Conservation (phyloP, 2,888 invertebrate species). For the Laothoe populi region DNA sequence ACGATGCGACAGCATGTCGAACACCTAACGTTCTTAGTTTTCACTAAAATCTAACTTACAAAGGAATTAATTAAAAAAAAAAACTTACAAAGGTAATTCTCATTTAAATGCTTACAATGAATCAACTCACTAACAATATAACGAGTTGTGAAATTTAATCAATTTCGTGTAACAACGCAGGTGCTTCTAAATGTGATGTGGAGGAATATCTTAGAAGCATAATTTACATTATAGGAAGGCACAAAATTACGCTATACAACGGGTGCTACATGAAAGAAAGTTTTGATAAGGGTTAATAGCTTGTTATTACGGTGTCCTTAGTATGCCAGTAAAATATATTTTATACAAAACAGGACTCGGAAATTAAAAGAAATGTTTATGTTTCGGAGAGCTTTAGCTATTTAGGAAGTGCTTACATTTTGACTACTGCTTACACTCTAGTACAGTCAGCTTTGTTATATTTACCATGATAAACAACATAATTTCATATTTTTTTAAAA, state of each 20-base stretch:
- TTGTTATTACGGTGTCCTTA: constrained; percentile 16
- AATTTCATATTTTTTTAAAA: too few species aligned
- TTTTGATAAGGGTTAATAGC: constrained; percentile 67
- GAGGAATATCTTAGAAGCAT: constrained; percentile 49
- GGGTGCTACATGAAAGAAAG: constrained; percentile 54
- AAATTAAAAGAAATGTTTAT: not conserved
- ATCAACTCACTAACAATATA: constrained; percentile 43
- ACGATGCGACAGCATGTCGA: too few species aligned
- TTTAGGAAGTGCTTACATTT: too few species aligned
- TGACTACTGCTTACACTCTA: too few species aligned
- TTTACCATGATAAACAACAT: too few species aligned
- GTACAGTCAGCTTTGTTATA: too few species aligned
- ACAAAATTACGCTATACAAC: constrained; percentile 52
- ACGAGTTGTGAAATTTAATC: constrained; percentile 52
- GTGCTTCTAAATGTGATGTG: constrained; percentile 51
- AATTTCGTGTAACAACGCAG: constrained; percentile 51
- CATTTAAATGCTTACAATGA: constrained; percentile 42
- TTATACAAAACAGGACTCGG: not conserved
- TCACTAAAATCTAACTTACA: not conserved
- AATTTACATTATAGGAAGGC: constrained; percentile 54
- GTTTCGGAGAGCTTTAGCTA: too few species aligned
- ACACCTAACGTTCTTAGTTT: not conserved
- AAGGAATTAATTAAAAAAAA: too few species aligned
- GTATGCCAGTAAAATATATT: not conserved
- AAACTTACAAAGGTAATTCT: constrained; percentile 29